Conservation (phyloP, 2,797 vertebrate species). For the Eospalax fontanierii region DNA sequence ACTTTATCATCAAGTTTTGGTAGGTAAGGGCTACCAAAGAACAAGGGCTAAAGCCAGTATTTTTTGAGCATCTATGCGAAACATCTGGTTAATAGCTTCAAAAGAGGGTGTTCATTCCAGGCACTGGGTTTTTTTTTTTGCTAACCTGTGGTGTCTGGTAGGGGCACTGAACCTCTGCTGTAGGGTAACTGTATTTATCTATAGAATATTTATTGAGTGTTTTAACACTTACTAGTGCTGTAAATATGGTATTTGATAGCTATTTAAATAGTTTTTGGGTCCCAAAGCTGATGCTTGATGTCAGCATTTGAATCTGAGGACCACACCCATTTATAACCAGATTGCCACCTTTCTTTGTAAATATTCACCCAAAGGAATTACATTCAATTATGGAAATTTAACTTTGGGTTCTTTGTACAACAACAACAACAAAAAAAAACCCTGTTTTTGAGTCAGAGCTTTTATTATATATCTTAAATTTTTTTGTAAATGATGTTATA, state of each 20-base stretch:
- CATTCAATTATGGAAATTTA: background rate
- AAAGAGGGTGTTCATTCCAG: too few relatives aligned
- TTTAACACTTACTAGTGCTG: background rate
- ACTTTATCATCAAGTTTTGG: too few relatives aligned
- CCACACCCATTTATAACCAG: background rate
- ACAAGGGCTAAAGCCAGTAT: too few relatives aligned
- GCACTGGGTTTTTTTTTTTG: too few relatives aligned
- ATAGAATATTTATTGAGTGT: background rate
- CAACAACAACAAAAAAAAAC: too few relatives aligned
- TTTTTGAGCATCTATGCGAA: too few relatives aligned
- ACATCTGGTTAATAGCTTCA: too few relatives aligned
- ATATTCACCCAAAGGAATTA: background rate
- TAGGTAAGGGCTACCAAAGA: too few relatives aligned
- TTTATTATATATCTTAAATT: background rate
- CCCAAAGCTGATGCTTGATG: background rate
- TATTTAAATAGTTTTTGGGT: background rate
- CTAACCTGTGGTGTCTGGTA: too few relatives aligned
- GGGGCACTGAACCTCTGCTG: too few relatives aligned
- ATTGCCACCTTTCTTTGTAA: background rate
- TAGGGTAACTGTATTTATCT: background rate
- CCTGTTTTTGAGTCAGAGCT: background rate
- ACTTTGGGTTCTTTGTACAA: background rate
- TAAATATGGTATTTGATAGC: background rate
- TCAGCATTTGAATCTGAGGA: background rate
- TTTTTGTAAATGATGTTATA: background rate